Percentiles rank a stretch among this genome's conserved stretches.
Evolutionary conservation across 2,888 invertebrate genomes (phyloP).

Genomic region (Diarsia rubi): DNA sequence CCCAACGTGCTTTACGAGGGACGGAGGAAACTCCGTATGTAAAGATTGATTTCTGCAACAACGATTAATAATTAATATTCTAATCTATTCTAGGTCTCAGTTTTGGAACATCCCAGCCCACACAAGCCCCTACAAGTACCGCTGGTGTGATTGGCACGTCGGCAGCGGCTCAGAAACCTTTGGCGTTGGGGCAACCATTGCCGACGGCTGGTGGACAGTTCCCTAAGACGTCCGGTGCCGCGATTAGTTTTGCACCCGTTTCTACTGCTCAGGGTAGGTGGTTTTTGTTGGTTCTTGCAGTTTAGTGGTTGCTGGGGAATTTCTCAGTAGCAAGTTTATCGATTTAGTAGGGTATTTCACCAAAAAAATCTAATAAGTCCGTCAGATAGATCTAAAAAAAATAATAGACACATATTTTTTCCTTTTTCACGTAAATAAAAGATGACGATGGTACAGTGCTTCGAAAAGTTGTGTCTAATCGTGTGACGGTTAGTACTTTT

Average conservation of each 20-base stretch:
- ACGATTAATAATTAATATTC: too few species aligned
- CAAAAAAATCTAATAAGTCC: too few species aligned
- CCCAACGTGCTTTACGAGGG: too few species aligned
- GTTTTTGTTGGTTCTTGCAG: neutral
- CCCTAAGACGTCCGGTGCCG: conserved; percentile 32
- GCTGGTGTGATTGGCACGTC: conserved; percentile 30
- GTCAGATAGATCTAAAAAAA: too few species aligned
- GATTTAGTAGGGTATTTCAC: too few species aligned
- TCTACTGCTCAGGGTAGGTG: conserved; percentile 21
- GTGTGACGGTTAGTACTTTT: too few species aligned
- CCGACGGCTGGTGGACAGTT: conserved; percentile 39
- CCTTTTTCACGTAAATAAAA: too few species aligned
- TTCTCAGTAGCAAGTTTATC: neutral
- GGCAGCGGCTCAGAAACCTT: conserved; percentile 30
- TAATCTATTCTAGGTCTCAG: conserved; percentile 42
- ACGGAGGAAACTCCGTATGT: too few species aligned
- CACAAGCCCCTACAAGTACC: conserved; percentile 42
- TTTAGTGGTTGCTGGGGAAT: neutral
- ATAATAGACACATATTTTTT: too few species aligned
- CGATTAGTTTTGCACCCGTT: conserved; percentile 31
- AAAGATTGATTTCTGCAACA: too few species aligned
- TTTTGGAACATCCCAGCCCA: conserved; percentile 46
- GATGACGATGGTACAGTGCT: too few species aligned
- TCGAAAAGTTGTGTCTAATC: too few species aligned
- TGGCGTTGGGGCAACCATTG: conserved; percentile 17